Evolutionary conservation across 2,797 vertebrate species (phyloP), one percentile per base, ranked within the genome.

Genomic region (Rhabdophis nuchalis): DNA sequence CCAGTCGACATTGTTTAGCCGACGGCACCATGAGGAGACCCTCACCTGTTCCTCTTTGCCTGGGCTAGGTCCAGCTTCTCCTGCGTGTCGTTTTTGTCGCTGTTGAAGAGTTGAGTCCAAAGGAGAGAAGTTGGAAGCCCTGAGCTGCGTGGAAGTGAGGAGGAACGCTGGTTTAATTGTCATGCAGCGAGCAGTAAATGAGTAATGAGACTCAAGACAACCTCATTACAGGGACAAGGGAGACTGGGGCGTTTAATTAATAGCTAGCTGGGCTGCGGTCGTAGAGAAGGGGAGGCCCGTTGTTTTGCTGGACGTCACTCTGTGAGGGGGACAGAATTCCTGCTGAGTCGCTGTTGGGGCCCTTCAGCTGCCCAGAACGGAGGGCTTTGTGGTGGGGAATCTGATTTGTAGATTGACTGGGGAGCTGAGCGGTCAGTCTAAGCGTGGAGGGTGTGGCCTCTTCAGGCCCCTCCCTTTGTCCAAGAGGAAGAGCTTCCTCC

Each of bases 141-240:
- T 20, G 68, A 18, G 7, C 16, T 9, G 68, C 6, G 18, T 72
- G 32, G 68, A 20, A 77, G 32, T 0, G 18, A 72, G 46, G 89
- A 3, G 57, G 36, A 64, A 53, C 16, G 5, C 41, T 23, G 56
- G 1, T 54, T 88, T 88, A 91, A 88, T 85, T 85, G 89, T 27
- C 64, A 2, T 14, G 16, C 27, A 23, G 57, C 13, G 68, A 82
- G 20, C 56, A 82, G n/a, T 88, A 88, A 87, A 82, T 85, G 56
- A 41, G 46, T 90, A 93, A 93, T 93, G 86, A 88, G 92, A 54
- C 36, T 77, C 85, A 77, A 77, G 90, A 82, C 58, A 16, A 52
- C 0, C 50, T 61, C 68, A 56, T 90, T 93, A 88, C 32, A 41
- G 27, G 68, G 41, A 54, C 68, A 64, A 90, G 27, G 72, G 57